phyloP scores from a whole-genome alignment of 2,888 invertebrate species.

The Cephus nigrinus region DNA sequence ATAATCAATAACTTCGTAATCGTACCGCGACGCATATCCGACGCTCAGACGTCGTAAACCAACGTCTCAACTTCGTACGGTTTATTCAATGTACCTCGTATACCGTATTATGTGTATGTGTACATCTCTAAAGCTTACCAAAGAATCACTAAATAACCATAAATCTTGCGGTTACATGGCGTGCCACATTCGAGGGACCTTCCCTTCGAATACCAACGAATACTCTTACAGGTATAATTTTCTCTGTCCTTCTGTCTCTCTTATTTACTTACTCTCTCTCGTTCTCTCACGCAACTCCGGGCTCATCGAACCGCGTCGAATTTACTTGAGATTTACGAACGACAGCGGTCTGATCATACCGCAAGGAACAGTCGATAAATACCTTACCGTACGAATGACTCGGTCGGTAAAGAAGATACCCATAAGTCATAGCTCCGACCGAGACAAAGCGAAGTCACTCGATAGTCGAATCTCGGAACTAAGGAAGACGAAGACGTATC shows the following conservation, averaged over 20 bases:
- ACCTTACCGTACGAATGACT: not conserved
- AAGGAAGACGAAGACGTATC: slow-evolving; percentile 21
- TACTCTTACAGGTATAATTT: not conserved
- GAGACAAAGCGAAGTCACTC: slow-evolving; percentile 18
- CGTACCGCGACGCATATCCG: not conserved
- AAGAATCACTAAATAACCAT: not conserved
- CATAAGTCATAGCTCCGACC: slow-evolving; percentile 19
- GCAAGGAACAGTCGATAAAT: slow-evolving; percentile 6
- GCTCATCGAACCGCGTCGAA: not conserved
- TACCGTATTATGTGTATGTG: not conserved
- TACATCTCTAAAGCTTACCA: not conserved
- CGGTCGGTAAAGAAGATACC: not conserved
- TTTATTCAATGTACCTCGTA: not conserved
- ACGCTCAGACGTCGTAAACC: not conserved
- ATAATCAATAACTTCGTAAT: not conserved
- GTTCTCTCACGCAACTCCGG: not conserved
- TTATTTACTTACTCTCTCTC: slow-evolving; percentile 10
- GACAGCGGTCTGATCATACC: not conserved
- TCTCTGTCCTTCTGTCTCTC: not conserved
- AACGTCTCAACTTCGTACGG: not conserved
- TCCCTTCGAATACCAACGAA: not conserved
- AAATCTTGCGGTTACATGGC: not conserved
- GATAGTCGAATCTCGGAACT: slow-evolving; percentile 5
- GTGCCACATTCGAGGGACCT: not conserved
- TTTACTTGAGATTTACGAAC: not conserved